Evolutionary conservation across 2,888 invertebrate genomes (phyloP).

Genomic region (Eulithis prunata): DNA sequence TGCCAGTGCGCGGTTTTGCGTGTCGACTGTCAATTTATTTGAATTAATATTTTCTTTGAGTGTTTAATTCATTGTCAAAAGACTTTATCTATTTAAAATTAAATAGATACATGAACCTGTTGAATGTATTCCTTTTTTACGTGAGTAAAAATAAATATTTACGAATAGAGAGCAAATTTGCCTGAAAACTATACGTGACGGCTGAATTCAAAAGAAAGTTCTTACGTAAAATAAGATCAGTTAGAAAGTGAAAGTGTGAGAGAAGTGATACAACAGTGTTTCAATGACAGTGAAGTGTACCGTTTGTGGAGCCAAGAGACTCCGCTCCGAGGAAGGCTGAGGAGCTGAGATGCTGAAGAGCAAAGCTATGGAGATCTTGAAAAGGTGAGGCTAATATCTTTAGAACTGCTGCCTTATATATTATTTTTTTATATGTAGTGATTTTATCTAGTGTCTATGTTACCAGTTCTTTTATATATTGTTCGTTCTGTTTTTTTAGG

Average conservation of each 20-base stretch:
- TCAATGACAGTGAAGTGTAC: slow-evolving; percentile 30
- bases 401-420: no score
- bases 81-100: no score
- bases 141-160: no score
- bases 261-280: slow-evolving; percentile 6
- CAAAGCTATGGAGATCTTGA: slow-evolving; percentile 62
- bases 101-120: no score
- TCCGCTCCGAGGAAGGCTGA: slow-evolving; percentile 22
- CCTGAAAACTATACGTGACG: slow-evolving; percentile 1
- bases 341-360: slow-evolving; percentile 53
- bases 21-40: not conserved
- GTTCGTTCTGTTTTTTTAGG: no score
- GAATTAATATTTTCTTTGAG: no score
- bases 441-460: no score
- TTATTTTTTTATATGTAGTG: no score
- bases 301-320: slow-evolving; percentile 30
- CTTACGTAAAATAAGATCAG: not conserved
- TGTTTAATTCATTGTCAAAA: no score
- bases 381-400: slow-evolving; percentile 48
- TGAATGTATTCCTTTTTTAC: no score
- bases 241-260: slow-evolving; percentile 28
- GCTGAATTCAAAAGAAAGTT: slow-evolving; percentile 18
- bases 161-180: not conserved
- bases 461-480: no score
- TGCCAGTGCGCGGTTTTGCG: slow-evolving; percentile 4